Percentiles rank a stretch among this genome's conserved stretches.
Evolutionary conservation across 2,797 vertebrate species (phyloP).

Genomic region (Hemitrygon akajei): DNA sequence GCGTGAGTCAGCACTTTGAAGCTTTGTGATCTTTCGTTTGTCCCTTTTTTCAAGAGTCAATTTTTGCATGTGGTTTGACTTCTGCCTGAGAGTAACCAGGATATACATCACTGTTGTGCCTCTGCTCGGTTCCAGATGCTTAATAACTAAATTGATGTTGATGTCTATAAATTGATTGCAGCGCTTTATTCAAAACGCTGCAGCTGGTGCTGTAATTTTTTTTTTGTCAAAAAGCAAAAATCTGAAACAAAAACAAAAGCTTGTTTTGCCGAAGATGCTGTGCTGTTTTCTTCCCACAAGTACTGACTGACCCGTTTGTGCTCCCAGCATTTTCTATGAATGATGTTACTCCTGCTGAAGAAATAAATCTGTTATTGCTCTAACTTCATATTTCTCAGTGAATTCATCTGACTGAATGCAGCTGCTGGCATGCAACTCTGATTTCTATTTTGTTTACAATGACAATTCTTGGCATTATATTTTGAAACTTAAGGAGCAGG

Average conservation of each 20-base stretch:
- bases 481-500: not conserved
- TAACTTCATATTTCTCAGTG: not conserved
- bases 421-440: not conserved
- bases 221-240: not conserved
- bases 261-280: not conserved
- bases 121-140: not conserved
- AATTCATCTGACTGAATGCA: not conserved
- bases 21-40: not conserved
- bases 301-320: not conserved
- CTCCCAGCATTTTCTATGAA: not conserved
- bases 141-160: not conserved
- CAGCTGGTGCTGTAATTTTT: not conserved
- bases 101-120: not conserved
- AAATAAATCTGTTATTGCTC: not conserved
- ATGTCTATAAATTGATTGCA: not conserved
- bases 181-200: not conserved
- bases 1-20: not conserved
- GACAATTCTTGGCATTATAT: not conserved
- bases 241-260: not conserved
- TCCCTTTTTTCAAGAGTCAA: not conserved
- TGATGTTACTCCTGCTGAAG: not conserved
- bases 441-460: not conserved
- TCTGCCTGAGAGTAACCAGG: not conserved
- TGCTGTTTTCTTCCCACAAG: not conserved
- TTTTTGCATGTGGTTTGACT: not conserved